These are phyloP conservation scores for Alouatta palliata DNA, from an alignment of 2,113 vertebrate genomes.

Conservation along the genomic window DNA sequence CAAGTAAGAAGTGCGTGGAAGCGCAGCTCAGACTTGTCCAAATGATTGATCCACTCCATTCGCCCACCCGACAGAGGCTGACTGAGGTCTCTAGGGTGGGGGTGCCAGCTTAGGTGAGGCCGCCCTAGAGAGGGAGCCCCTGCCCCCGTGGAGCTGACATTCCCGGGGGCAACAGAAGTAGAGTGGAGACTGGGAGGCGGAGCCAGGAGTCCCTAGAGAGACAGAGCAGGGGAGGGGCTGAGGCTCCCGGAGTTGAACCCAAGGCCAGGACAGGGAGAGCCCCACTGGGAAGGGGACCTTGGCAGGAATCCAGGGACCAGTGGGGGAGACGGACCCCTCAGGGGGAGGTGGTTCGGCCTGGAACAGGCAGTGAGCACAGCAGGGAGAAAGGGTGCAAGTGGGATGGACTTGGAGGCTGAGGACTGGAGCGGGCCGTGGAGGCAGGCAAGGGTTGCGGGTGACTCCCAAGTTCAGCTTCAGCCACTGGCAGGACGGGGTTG, in stretches of 20 bases:
- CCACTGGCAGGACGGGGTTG: neutral
- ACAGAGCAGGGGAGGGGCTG: neutral
- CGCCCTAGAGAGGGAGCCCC: neutral
- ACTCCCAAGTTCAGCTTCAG: neutral
- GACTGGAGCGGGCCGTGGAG: fast-evolving
- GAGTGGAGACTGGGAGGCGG: neutral
- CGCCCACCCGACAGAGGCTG: neutral
- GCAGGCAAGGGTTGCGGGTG: too few species aligned
- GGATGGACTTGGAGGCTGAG: too few species aligned
- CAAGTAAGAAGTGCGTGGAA: neutral
- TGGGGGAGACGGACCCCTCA: neutral
- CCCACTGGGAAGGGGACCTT: neutral
- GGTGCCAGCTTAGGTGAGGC: neutral
- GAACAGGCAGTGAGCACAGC: neutral
- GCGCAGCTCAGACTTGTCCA: neutral
- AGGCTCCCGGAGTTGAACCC: fast-evolving
- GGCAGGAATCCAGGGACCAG: neutral
- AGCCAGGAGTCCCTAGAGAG: neutral
- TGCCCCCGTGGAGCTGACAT: fast-evolving
- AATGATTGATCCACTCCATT: fast-evolving
- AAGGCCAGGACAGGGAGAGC: neutral
- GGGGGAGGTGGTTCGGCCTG: too few species aligned
- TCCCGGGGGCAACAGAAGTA: fast-evolving
- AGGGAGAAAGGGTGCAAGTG: neutral
- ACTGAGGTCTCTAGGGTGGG: fast-evolving